Evolutionary conservation across 1,140 invertebrate species (phyloP), one percentile per base, ranked within the genome.

Genomic region (Hermetia illucens): DNA sequence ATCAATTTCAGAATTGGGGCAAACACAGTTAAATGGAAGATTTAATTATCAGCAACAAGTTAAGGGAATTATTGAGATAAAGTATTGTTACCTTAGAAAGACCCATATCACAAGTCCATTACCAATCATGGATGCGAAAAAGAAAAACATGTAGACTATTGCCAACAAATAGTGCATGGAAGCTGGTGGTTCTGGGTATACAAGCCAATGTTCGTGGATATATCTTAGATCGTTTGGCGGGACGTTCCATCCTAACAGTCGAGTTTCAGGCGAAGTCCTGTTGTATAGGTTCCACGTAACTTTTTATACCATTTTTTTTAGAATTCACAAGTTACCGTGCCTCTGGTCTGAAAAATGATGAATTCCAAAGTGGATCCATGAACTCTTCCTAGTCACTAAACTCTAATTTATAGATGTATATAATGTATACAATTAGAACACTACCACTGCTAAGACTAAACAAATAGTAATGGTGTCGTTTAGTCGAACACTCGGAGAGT

Each of bases 61-160:
- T n/a, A 29, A 33, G 17, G 3, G 25, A 21, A 36, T 10, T 20
- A 36, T 34, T 38, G 21, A 40, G 37, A 44, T 20, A 52, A 53
- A n/a, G 48, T 49, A 18, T 51, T 61, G 71, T 71, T 65, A 85
- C 72, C 80, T 71, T 40, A 75, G 72, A 58, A 93, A 92, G 44
- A 92, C 79, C 72, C 82, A 92, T 46, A 92, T 76, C 43, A 93
- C 89, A 15, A 91, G 65, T 21, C 86, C 82, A 58, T 93, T 93
- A 42, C 89, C 89, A 3, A 79, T 53, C 2, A 87, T 62, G 3
- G 84, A 72, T 17, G 80, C 70, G 25, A 84, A 71, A 13, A 82
- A 85, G 40, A 91, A 82, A 32, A 80, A 68, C 19, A 78, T 72
- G 51, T 90, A 93, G 44, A 84, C 63, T 37, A 90, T 64, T 2